phyloP scores from a whole-genome alignment of 2,797 vertebrate species.

The Jordanella pulchra region DNA sequence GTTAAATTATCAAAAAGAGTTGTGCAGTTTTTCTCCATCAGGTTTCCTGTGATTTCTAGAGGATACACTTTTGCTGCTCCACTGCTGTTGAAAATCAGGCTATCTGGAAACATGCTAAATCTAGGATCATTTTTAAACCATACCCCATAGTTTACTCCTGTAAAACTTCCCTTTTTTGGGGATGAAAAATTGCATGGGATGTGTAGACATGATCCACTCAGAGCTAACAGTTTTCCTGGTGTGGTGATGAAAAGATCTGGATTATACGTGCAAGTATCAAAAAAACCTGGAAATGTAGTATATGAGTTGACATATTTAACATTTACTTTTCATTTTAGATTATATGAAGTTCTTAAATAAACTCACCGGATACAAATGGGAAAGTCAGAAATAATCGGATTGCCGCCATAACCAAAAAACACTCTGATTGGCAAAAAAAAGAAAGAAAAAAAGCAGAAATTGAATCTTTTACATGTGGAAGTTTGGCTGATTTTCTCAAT shows the following conservation, averaged over 20 bases:
- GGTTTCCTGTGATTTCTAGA: neutral
- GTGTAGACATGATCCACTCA: conserved; percentile 63
- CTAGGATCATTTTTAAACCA: conserved; percentile 46
- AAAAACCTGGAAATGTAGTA: conserved; percentile 30
- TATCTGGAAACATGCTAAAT: fast-evolving
- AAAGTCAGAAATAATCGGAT: neutral
- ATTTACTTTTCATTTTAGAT: neutral
- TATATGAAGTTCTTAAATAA: neutral
- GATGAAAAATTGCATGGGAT: conserved; percentile 58
- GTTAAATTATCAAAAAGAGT: neutral
- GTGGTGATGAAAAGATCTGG: neutral
- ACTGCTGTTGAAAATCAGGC: conserved; percentile 37
- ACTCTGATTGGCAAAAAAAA: neutral
- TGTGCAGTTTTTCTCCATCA: conserved; percentile 8
- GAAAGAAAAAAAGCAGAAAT: neutral
- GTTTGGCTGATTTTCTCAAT: neutral
- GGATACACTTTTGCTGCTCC: neutral
- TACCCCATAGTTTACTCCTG: fast-evolving
- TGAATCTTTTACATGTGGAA: neutral
- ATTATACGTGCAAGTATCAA: fast-evolving
- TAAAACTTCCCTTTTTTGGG: fast-evolving
- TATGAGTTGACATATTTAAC: fast-evolving
- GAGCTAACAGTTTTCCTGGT: conserved; percentile 34
- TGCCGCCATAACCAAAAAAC: neutral
- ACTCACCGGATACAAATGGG: neutral